Evolutionary conservation across 2,113 vertebrate genomes (phyloP).

Genomic region (Archocentrus centrarchus): DNA sequence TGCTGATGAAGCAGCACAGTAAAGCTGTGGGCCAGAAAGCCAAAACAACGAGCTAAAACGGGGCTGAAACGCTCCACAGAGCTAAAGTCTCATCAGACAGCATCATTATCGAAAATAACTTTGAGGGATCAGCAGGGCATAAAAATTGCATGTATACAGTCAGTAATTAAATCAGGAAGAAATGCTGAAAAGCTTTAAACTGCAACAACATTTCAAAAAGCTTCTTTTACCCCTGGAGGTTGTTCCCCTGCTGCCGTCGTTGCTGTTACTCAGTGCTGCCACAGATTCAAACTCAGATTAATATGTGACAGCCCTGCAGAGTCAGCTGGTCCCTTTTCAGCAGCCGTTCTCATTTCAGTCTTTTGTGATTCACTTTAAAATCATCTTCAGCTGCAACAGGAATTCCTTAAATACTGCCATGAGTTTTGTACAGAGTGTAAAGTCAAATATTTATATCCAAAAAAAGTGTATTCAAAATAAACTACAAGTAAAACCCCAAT

Average conservation of each 20-base stretch:
- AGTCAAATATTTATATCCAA: neutral
- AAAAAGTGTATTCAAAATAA: neutral
- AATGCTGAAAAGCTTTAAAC: neutral
- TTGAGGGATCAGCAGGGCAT: neutral
- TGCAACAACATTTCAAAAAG: neutral
- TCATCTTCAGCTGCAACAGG: neutral
- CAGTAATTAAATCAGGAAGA: neutral
- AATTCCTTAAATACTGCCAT: neutral
- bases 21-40: no score
- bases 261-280: neutral
- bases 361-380: rapidly evolving
- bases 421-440: neutral
- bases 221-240: neutral
- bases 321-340: neutral
- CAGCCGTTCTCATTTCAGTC: neutral
- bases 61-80: no score
- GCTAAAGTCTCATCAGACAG: no score
- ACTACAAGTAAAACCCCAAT: neutral
- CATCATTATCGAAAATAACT: neutral
- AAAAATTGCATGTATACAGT: neutral
- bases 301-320: neutral
- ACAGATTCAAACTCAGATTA: neutral
- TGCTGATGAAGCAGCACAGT: no score
- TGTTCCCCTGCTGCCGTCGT: neutral
- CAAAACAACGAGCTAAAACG: no score